A percentile compares a stretch with the other conserved stretches of the same genome.
These are phyloP conservation scores for Mugil cephalus DNA, from an alignment of 2,113 vertebrate species.

Conservation along the genomic window DNA sequence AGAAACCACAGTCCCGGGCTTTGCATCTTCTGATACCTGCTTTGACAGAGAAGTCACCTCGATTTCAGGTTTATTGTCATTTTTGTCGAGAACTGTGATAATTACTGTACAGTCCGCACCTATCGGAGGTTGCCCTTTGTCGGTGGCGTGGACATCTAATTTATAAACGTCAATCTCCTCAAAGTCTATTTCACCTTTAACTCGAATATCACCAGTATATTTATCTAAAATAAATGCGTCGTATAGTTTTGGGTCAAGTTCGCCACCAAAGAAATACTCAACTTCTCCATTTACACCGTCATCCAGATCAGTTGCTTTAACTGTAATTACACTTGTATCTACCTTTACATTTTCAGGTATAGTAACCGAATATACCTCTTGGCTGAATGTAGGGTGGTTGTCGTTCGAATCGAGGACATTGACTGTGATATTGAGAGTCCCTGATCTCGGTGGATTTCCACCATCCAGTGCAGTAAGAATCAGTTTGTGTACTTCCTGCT, in stretches of 20 bases:
- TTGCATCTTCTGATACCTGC: slow-evolving; percentile 45
- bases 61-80: slow-evolving; percentile 57
- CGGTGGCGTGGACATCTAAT: slow-evolving; percentile 44
- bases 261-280: no score
- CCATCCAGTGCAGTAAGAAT: slow-evolving; percentile 66
- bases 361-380: slow-evolving; percentile 65
- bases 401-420: slow-evolving; percentile 67
- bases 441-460: slow-evolving; percentile 61
- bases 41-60: slow-evolving; percentile 48
- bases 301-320: slow-evolving; percentile 55
- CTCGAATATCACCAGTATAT: slow-evolving; percentile 29
- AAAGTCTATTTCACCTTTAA: slow-evolving; percentile 36
- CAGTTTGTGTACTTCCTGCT: slow-evolving; percentile 38
- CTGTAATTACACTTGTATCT: slow-evolving; percentile 71
- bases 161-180: slow-evolving; percentile 39
- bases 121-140: slow-evolving; percentile 51
- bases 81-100: slow-evolving; percentile 45
- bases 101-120: slow-evolving; percentile 40
- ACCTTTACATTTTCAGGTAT: slow-evolving; percentile 72
- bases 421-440: slow-evolving; percentile 27
- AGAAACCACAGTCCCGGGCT: slow-evolving; percentile 60
- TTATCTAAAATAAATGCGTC: slow-evolving; percentile 30
- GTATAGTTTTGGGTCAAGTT: no score
- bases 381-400: slow-evolving; percentile 64
- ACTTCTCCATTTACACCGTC: slow-evolving; percentile 34